phyloP scores from a whole-genome alignment of 2,888 invertebrate genomes.

The Plusia festucae region DNA sequence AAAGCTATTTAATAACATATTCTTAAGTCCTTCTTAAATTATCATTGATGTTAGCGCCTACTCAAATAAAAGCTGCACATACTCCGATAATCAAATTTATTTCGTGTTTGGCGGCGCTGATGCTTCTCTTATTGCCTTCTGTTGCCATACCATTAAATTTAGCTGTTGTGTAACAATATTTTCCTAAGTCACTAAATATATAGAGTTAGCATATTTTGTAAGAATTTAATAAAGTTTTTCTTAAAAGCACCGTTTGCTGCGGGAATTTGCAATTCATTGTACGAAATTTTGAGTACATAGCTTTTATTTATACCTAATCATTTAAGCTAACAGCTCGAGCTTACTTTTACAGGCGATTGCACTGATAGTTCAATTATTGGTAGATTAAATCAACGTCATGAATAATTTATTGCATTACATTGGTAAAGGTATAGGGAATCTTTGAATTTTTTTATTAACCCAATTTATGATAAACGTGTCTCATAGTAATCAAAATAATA shows the following conservation, averaged over 20 bases:
- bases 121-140: constrained; percentile 5
- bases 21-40: constrained; percentile 8
- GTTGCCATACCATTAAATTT: constrained; percentile 9
- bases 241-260: neutral
- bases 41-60: neutral
- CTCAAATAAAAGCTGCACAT: neutral
- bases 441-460: neutral
- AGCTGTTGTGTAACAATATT: constrained; percentile 4
- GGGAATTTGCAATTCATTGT: neutral
- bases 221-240: neutral
- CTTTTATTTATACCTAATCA: no score
- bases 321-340: no score
- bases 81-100: neutral
- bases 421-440: neutral
- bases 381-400: neutral
- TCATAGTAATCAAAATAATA: neutral
- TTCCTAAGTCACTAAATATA: constrained; percentile 1
- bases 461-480: neutral
- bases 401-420: no score
- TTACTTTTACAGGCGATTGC: no score
- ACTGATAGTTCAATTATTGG: no score
- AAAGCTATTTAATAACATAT: constrained; percentile 27
- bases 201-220: neutral
- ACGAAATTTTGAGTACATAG: neutral
- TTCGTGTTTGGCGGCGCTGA: neutral